phyloP scores from a whole-genome alignment of 2,888 invertebrate genomes.

The Selenia dentaria region DNA sequence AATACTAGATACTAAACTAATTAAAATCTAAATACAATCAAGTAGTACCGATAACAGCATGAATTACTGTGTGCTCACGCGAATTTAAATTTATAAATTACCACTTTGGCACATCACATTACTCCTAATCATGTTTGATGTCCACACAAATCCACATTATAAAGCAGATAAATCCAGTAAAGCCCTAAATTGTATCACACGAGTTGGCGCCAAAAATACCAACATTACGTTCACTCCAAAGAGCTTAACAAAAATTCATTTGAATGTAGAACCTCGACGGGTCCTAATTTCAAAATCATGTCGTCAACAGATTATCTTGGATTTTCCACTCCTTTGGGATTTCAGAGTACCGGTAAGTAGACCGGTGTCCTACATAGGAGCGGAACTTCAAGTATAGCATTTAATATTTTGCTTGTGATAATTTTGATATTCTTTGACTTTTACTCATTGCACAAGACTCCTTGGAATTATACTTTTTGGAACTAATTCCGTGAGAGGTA shows the following conservation, averaged over 20 bases:
- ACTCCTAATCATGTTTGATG: slow-evolving; percentile 1
- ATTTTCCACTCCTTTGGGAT: slow-evolving; percentile 64
- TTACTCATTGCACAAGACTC: no score
- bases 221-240: slow-evolving; percentile 18
- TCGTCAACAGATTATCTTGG: slow-evolving; percentile 71
- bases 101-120: no score
- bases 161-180: background rate
- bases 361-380: slow-evolving; percentile 8
- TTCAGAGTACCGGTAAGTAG: slow-evolving; percentile 18
- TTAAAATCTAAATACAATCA: no score
- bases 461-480: no score
- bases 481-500: no score
- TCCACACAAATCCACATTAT: background rate
- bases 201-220: slow-evolving; percentile 20
- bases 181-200: slow-evolving; percentile 19
- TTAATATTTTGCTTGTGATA: no score
- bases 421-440: no score
- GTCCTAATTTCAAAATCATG: slow-evolving; percentile 71
- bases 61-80: no score
- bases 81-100: no score
- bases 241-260: slow-evolving; percentile 48
- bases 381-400: no score
- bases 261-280: slow-evolving; percentile 58
- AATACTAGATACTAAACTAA: no score
- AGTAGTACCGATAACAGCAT: no score